These are phyloP conservation scores for Phlogophora meticulosa DNA, from an alignment of 2,888 invertebrate species.

Conservation along the genomic window DNA sequence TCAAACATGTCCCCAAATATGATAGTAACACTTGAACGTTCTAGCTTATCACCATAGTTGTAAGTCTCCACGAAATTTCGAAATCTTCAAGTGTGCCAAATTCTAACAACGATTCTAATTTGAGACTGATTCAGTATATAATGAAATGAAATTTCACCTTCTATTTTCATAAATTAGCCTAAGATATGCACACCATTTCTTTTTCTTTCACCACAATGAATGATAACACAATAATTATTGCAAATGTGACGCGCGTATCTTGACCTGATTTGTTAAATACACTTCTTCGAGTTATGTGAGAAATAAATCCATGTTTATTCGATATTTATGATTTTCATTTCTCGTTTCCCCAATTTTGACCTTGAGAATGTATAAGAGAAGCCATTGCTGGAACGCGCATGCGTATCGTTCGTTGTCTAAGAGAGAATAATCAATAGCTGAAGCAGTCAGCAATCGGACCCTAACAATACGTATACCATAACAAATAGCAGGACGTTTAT, in stretches of 20 bases:
- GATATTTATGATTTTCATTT: constrained; percentile 74
- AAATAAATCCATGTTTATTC: constrained; percentile 80
- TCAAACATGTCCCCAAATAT: constrained; percentile 36
- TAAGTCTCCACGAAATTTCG: constrained; percentile 57
- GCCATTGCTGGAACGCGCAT: constrained; percentile 77
- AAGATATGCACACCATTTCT: constrained; percentile 68
- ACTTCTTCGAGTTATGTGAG: constrained; percentile 78
- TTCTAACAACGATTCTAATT: constrained; percentile 83
- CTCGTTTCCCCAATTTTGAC: constrained; percentile 71
- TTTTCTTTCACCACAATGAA: constrained; percentile 65
- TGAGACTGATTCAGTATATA: constrained; percentile 87
- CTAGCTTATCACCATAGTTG: constrained; percentile 61
- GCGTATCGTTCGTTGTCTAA: constrained; percentile 73
- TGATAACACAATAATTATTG: constrained; percentile 44
- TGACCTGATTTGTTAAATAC: constrained; percentile 73
- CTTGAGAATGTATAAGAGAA: constrained; percentile 74
- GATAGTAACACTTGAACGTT: constrained; percentile 53
- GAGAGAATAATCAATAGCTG: constrained; percentile 82
- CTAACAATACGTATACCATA: constrained; percentile 76
- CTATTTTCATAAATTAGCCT: constrained; percentile 85
- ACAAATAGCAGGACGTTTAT: constrained; percentile 71
- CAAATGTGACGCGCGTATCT: constrained; percentile 60
- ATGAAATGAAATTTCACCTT: constrained; percentile 85
- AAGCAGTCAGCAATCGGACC: constrained; percentile 73
- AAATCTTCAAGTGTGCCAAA: constrained; percentile 75